These are phyloP conservation scores for Achatina immaculata DNA, from an alignment of 1,140 invertebrate genomes.

Conservation along the genomic window DNA sequence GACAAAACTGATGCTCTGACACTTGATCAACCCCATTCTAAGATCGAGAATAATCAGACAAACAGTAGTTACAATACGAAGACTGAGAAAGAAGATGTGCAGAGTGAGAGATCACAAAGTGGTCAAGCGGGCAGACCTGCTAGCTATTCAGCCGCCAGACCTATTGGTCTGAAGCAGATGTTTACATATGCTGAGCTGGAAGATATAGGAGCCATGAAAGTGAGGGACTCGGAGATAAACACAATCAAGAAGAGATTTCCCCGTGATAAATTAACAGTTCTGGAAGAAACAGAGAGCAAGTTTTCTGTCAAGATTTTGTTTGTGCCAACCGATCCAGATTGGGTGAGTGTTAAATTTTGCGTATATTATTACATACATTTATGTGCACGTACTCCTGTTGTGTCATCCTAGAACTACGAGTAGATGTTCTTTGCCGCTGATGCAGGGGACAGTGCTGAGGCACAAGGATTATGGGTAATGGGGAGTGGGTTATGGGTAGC, in stretches of 20 bases:
- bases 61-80: not conserved
- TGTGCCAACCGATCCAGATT: slow-evolving; percentile 61
- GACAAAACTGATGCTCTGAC: not conserved
- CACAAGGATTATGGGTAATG: too few species aligned
- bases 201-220: not conserved
- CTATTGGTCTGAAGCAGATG: not conserved
- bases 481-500: too few species aligned
- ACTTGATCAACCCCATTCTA: too few species aligned
- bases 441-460: too few species aligned
- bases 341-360: slow-evolving; percentile 51
- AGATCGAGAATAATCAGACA: not conserved
- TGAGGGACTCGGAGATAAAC: slow-evolving; percentile 6
- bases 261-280: slow-evolving; percentile 6
- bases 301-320: slow-evolving; percentile 43
- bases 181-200: slow-evolving; percentile 1
- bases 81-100: not conserved
- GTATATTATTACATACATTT: slow-evolving; percentile 9
- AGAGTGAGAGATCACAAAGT: not conserved
- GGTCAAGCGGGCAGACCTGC: too few species aligned
- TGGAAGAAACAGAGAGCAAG: slow-evolving; percentile 12
- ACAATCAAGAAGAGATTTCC: slow-evolving; percentile 34
- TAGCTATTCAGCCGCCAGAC: not conserved
- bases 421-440: too few species aligned
- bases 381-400: too few species aligned
- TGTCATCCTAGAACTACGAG: too few species aligned